Evolutionary conservation across 2,113 vertebrate species (phyloP), one percentile per base, ranked within the genome.

Genomic region (Bothrops jararaca): DNA sequence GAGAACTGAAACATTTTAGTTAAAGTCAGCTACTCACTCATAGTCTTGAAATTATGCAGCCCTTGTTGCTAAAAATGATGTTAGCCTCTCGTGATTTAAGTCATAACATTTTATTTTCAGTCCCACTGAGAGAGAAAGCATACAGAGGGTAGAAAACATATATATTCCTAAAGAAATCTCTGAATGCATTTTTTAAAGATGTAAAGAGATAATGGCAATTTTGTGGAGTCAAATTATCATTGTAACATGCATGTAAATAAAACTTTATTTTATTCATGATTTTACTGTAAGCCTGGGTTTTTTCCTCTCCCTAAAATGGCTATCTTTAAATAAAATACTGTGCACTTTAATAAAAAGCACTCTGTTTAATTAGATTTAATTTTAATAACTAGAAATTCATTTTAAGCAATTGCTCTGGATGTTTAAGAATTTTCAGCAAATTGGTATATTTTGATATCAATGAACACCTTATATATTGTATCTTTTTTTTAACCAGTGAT

Each of bases 1-100:
- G 97, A 98, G 98, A 99, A 98, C 98, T 98, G 98, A 98, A 99
- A 98, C 98, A 99, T 99, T 99, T 99, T 99, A 99, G 98, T 98
- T 98, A 98, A 98, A 99, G 98, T 99, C 98, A 98, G 98, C 98
- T 97, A 98, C 98, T 99, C 98, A 98, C 97, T 99, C 98, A 98
- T 97, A 98, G 98, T 98, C 97, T 97, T 98, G 98, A 98, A 98
- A 98, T 99, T 98, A 99, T 98, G 98, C 98, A 97, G 97, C 97
- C 98, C 98, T 98, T 98, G 98, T 98, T 98, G 97, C 97, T 98
- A 98, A 98, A 98, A 99, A 98, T 98, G 97, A 99, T 98, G 98
- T 98, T 98, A 98, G 98, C 97, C 98, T 98, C 98, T 98, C 98
- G 98, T 99, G 99, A 99, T 99, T 99, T 99, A 99, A 99, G 98